phyloP scores from a whole-genome alignment of 2,888 invertebrate species.

The Conchocele bisecta region DNA sequence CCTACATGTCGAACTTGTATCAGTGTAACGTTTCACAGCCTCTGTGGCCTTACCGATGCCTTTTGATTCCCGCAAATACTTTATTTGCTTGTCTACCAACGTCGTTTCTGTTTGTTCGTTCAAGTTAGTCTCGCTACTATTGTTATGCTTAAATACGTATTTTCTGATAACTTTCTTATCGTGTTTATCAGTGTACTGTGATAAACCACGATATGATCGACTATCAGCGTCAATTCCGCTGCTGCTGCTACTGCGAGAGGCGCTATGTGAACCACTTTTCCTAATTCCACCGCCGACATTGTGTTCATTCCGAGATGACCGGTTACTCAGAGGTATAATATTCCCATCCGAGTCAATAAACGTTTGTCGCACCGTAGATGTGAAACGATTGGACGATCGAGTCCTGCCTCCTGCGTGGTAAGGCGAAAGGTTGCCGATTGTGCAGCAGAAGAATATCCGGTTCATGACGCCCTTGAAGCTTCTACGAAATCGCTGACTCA shows the following conservation, averaged over 20 bases:
- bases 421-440: background rate
- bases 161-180: too few species aligned
- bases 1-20: too few species aligned
- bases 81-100: too few species aligned
- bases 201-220: too few species aligned
- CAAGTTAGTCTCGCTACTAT: too few species aligned
- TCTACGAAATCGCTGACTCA: slow-evolving; percentile 83
- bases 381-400: slow-evolving; percentile 26
- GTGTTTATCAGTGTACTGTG: too few species aligned
- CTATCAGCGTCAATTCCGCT: slow-evolving; percentile 31
- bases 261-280: slow-evolving; percentile 28
- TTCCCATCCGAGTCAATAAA: slow-evolving; percentile 46
- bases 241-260: slow-evolving; percentile 38
- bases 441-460: slow-evolving; percentile 58
- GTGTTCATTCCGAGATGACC: slow-evolving; percentile 15
- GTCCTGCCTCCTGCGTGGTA: background rate
- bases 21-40: too few species aligned
- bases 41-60: too few species aligned
- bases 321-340: slow-evolving; percentile 39
- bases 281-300: background rate
- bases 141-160: too few species aligned
- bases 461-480: slow-evolving; percentile 75
- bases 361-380: slow-evolving; percentile 47
- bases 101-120: too few species aligned
- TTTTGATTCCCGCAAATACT: too few species aligned